phyloP scores from a whole-genome alignment of 2,797 vertebrate species.

The Gallirallus australis region DNA sequence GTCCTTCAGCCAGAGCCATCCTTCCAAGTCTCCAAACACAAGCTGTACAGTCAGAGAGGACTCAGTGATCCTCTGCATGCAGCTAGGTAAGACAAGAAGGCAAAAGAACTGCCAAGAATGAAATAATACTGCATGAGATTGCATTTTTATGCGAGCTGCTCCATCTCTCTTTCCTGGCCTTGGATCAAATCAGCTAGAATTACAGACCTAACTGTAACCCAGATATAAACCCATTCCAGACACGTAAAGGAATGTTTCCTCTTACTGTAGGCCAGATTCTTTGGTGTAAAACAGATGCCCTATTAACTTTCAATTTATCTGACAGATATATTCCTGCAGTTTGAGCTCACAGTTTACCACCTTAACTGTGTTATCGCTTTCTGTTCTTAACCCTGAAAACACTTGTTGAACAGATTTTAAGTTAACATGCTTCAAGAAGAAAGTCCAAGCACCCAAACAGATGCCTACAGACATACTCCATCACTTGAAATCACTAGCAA shows the following conservation, averaged over 20 bases:
- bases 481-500: neutral
- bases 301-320: neutral
- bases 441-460: neutral
- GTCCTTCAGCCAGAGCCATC: neutral
- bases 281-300: neutral
- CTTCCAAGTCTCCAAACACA: neutral
- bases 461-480: neutral
- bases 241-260: neutral
- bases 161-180: neutral
- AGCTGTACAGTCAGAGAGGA: neutral
- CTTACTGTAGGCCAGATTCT: neutral
- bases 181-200: neutral
- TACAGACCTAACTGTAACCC: neutral
- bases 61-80: neutral
- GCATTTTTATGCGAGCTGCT: constrained; percentile 25
- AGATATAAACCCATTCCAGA: neutral
- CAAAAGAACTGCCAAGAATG: neutral
- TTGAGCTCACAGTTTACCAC: neutral
- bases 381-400: neutral
- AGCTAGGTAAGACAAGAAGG: constrained; percentile 2
- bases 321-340: neutral
- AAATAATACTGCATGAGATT: constrained; percentile 16
- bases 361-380: neutral
- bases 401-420: neutral
- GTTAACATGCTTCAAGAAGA: neutral